Conservation (phyloP, 2,888 invertebrate genomes). For the Vanessa cardui region DNA sequence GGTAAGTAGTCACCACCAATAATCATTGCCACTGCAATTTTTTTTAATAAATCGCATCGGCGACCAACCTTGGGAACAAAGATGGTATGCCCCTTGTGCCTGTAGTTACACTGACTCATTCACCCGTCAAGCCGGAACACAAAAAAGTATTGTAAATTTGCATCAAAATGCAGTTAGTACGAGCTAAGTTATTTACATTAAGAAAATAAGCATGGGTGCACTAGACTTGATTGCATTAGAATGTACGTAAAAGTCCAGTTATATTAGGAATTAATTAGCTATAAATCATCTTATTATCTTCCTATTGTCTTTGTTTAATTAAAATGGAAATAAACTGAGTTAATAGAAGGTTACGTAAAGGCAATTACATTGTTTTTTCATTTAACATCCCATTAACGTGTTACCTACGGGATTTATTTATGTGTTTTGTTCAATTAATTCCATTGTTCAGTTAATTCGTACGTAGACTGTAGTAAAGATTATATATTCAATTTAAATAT, state of each 20-base stretch:
- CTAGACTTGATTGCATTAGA: constrained; percentile 28
- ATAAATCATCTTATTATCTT: constrained; percentile 12
- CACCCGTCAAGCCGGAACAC: too few species aligned
- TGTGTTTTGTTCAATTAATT: background rate
- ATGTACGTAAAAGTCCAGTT: constrained; percentile 19
- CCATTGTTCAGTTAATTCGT: background rate
- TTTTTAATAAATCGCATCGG: too few species aligned
- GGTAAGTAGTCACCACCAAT: too few species aligned
- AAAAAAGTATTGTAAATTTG: too few species aligned
- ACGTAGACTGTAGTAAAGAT: too few species aligned
- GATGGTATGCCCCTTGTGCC: too few species aligned
- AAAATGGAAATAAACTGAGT: background rate
- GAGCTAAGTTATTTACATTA: constrained; percentile 17
- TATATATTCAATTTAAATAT: too few species aligned
- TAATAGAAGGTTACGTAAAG: constrained; percentile 4
- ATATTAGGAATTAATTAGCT: constrained; percentile 11
- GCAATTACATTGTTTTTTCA: background rate
- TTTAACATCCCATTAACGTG: background rate
- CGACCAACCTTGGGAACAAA: too few species aligned
- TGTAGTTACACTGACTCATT: too few species aligned
- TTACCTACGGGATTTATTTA: constrained; percentile 11
- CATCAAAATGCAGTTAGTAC: background rate
- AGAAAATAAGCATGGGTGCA: constrained; percentile 37
- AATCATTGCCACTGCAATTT: too few species aligned
- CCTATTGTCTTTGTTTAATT: constrained; percentile 19